Evolutionary conservation across 2,113 vertebrate species (phyloP).

Genomic region (Pseudorasbora parva): DNA sequence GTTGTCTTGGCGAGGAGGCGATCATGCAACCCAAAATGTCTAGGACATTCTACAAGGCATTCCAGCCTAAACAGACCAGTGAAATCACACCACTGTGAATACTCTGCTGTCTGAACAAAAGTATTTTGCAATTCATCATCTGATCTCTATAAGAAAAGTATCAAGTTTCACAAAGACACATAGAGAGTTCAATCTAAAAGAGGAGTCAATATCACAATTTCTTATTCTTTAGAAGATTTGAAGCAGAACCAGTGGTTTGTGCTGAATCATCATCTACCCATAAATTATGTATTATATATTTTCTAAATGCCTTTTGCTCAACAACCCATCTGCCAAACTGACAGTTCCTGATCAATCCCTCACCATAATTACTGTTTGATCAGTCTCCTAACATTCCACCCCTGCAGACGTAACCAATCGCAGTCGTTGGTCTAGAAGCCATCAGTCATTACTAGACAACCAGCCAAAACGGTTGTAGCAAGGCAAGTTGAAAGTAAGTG

Average conservation of each 20-base stretch:
- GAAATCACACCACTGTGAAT: constrained; percentile 41
- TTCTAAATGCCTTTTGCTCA: constrained; percentile 6
- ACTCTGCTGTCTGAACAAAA: background rate
- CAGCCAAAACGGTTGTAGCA: background rate
- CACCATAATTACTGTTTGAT: constrained; percentile 38
- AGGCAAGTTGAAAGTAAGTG: background rate
- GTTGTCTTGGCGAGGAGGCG: constrained; percentile 48
- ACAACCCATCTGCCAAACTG: constrained; percentile 35
- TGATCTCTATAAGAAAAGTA: constrained; percentile 1
- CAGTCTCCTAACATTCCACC: constrained; percentile 21
- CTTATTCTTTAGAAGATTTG: background rate
- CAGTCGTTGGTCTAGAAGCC: background rate
- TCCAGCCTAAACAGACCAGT: background rate
- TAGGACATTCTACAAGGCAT: constrained; percentile 3
- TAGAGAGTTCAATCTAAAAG: background rate
- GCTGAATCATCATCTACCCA: constrained; percentile 71
- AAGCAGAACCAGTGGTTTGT: constrained; percentile 9
- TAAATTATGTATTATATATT: constrained; percentile 76
- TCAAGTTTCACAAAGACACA: background rate
- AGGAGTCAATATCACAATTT: constrained; percentile 3
- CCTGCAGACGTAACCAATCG: constrained; percentile 61
- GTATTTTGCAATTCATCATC: background rate
- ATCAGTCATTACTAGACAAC: constrained; percentile 36
- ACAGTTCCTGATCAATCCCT: constrained; percentile 69
- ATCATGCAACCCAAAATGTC: constrained; percentile 16